phyloP scores from a whole-genome alignment of 2,888 invertebrate genomes.

The Melanophora roralis region DNA sequence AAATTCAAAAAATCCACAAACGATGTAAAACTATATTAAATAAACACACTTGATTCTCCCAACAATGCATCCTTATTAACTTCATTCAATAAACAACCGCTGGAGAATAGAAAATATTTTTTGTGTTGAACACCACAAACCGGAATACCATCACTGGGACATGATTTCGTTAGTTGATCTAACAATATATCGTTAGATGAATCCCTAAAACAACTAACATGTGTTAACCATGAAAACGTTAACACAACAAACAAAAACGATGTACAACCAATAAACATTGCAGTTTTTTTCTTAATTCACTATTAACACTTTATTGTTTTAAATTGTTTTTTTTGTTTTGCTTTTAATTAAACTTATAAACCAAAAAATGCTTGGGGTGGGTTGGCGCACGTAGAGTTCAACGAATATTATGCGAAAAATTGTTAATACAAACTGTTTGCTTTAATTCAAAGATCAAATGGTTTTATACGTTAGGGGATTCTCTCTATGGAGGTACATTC shows the following conservation, averaged over 20 bases:
- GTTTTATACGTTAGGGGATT: conserved; percentile 56
- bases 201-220: conserved; percentile 14
- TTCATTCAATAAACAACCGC: conserved; percentile 67
- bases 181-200: conserved; percentile 29
- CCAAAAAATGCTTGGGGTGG: not conserved
- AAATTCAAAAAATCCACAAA: not conserved
- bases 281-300: conserved; percentile 8
- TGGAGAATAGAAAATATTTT: conserved; percentile 68
- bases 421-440: conserved; percentile 52
- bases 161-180: conserved; percentile 56
- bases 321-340: not conserved
- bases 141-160: conserved; percentile 67
- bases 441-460: conserved; percentile 61
- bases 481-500: too few species aligned
- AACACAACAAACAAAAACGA: conserved; percentile 36
- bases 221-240: conserved; percentile 44
- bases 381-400: not conserved
- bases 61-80: conserved; percentile 65
- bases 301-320: not conserved
- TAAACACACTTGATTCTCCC: conserved; percentile 38
- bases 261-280: conserved; percentile 44
- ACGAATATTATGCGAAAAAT: conserved; percentile 31
- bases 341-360: conserved; percentile 4
- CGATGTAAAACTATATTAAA: not conserved
- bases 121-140: conserved; percentile 65